phyloP scores from a whole-genome alignment of 2,797 vertebrate genomes.

The Brachyrhaphis roseni region DNA sequence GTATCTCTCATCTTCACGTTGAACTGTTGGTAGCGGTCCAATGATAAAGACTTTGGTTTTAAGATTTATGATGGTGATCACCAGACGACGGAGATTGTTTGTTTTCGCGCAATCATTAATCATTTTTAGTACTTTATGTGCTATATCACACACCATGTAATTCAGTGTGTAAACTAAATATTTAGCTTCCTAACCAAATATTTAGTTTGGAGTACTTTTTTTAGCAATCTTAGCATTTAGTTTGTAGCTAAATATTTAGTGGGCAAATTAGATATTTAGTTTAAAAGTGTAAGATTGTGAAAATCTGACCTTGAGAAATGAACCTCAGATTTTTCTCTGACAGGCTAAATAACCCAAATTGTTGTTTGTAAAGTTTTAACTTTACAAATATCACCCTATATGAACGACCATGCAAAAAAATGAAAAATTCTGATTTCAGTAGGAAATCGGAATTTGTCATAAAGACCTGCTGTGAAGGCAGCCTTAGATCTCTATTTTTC shows the following conservation, averaged over 20 bases:
- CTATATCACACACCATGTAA: neutral
- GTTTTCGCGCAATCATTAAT: neutral
- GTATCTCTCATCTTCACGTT: too few relatives aligned
- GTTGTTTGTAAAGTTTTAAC: neutral
- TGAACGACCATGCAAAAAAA: neutral
- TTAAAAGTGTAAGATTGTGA: neutral
- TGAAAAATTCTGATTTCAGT: neutral
- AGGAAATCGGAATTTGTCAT: neutral
- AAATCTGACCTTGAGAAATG: neutral
- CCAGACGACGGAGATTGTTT: too few relatives aligned
- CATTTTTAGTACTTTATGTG: neutral
- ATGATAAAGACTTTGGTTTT: too few relatives aligned
- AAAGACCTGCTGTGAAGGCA: neutral
- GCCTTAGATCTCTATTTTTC: slow-evolving; percentile 10
- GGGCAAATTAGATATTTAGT: neutral
- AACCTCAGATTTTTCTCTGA: neutral
- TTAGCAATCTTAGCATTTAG: neutral
- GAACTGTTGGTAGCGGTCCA: too few relatives aligned
- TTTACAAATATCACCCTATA: neutral
- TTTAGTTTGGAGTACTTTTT: neutral
- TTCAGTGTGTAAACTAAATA: neutral
- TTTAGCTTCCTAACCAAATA: too few relatives aligned
- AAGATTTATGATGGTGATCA: too few relatives aligned
- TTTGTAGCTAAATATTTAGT: neutral
- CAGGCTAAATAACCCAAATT: neutral